phyloP scores from a whole-genome alignment of 2,888 invertebrate species.

The Scrobipalpa costella region DNA sequence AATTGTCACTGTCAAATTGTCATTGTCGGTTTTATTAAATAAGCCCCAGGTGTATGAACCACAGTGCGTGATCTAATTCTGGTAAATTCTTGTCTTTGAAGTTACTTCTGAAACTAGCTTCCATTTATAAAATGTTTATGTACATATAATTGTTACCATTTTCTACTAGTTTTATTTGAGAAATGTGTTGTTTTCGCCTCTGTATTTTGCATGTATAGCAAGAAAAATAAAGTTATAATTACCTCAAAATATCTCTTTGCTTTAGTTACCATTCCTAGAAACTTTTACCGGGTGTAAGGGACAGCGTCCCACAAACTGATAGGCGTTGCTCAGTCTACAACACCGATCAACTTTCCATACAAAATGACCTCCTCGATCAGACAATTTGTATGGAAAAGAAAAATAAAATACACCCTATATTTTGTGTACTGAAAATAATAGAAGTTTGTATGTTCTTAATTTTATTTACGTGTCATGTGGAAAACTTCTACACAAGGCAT shows the following conservation, averaged over 20 bases:
- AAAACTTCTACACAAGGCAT: constrained; percentile 40
- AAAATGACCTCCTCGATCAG: too few species aligned
- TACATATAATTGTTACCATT: constrained; percentile 69
- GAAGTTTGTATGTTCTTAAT: constrained; percentile 43
- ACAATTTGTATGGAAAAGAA: too few species aligned
- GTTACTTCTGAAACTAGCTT: neutral
- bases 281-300: too few species aligned
- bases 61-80: too few species aligned
- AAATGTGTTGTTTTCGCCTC: constrained; percentile 63
- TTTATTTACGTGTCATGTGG: constrained; percentile 52
- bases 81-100: neutral
- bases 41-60: too few species aligned
- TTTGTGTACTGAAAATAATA: constrained; percentile 29
- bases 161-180: constrained; percentile 51
- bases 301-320: too few species aligned
- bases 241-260: constrained; percentile 4
- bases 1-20: too few species aligned
- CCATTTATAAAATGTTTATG: constrained; percentile 35
- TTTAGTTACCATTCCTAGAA: neutral
- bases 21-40: too few species aligned
- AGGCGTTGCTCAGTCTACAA: too few species aligned
- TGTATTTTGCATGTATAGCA: constrained; percentile 76
- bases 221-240: constrained; percentile 71
- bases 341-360: too few species aligned
- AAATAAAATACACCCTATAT: too few species aligned